Base-by-base conservation (phyloP, 2,888 invertebrate species). In the Himalopsyche tibetana region DNA sequence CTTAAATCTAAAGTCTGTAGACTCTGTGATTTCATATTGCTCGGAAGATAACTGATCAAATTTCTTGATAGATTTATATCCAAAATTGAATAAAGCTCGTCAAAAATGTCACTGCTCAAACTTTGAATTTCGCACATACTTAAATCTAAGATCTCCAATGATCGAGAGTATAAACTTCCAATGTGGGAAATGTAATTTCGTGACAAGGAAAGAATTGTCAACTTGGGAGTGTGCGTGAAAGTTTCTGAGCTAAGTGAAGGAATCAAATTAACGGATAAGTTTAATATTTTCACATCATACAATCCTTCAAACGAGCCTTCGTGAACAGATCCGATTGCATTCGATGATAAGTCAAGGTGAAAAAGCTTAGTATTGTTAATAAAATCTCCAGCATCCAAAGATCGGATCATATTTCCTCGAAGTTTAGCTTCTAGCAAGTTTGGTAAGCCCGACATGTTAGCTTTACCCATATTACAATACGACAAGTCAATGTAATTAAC, bases 201-300 rank as follows among this genome's bases (percentile, higher is more conserved):
- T 5, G 96, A 95, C 56, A 96, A 90, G 90, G 95, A 95, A 17
- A 96, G 90, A 82, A 93, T 92, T 6, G 93, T 93, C 45, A 97
- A 90, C 1, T 94, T 92, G 19, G 94, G 93, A 90, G 95, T 96
- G 88, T 94, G 93, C 55, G 92, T 90, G 89, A 96, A 94, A 4
- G 94, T 92, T 80, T 94, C 93, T 88, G 94, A 93, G 85, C 95
- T 94, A 88, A 96, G 90, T 8, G 90, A 90, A 0, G 94, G 93
- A 84, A 96, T 93, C 90, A 94, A 94, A 90, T 96, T 96, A 91
- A 93, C 94, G 0, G 96, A 96, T 88, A 96, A 91, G 91, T 96
- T 96, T 82, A 96, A 91, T 87, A 92, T 91, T 89, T 94, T 94
- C 6, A 96, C 90, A 88, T 93, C 91, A 88, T 91, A 91, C 4